These are phyloP conservation scores for Aplysia californica DNA, from an alignment of 1,140 invertebrate genomes.

Conservation along the genomic window DNA sequence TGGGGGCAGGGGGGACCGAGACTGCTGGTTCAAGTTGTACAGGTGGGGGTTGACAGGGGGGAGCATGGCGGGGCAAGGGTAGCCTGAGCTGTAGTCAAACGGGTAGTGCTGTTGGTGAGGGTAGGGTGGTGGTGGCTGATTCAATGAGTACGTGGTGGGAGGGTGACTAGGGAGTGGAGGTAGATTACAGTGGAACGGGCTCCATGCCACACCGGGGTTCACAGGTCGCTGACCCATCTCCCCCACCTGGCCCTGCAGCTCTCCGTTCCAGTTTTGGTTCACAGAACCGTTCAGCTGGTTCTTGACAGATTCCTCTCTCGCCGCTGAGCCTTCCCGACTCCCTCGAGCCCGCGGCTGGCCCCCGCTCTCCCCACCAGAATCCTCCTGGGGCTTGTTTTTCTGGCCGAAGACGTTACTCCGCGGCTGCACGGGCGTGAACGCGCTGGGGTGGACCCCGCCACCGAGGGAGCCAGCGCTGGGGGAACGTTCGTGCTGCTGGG, in stretches of 20 bases:
- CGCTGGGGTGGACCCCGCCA: constrained; percentile 50
- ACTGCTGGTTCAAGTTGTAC: too few relatives aligned
- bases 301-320: not conserved
- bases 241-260: constrained; percentile 54
- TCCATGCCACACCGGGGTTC: constrained; percentile 27
- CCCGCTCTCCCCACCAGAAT: too few relatives aligned
- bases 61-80: not conserved
- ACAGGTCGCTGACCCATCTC: constrained; percentile 23
- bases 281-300: constrained; percentile 40
- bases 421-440: constrained; percentile 56
- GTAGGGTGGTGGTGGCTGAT: constrained; percentile 13
- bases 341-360: too few relatives aligned
- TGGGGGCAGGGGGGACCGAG: too few relatives aligned
- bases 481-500: constrained; percentile 50
- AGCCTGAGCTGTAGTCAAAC: constrained; percentile 12
- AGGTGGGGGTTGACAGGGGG: not conserved
- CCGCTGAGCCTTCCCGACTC: not conserved
- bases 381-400: constrained; percentile 20
- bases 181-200: constrained; percentile 5
- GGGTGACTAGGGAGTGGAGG: constrained; percentile 22
- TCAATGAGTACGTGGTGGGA: constrained; percentile 8
- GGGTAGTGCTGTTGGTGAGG: constrained; percentile 18
- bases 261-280: constrained; percentile 51
- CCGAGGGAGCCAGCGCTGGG: constrained; percentile 52
- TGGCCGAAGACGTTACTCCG: constrained; percentile 51